Base-by-base conservation (phyloP, 2,888 invertebrate species). In the Campopleginae sp. region DNA sequence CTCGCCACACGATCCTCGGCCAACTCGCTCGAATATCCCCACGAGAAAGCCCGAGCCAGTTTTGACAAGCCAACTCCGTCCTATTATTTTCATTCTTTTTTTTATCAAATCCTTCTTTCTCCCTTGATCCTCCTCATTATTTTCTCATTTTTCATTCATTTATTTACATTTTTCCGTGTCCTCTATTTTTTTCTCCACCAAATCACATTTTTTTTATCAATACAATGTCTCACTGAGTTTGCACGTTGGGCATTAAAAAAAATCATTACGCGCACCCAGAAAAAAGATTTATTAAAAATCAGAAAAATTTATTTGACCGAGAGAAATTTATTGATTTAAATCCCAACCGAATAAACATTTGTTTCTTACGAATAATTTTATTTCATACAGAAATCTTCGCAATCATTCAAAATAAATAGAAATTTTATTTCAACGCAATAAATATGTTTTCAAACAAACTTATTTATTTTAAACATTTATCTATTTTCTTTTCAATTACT, bases 1-100 rank as follows among this genome's bases (percentile, higher is more conserved):
- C 82, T 86, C 80, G 79, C 84, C 85, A 82, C 85, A 82, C 84
- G 86, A 87, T 84, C 84, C 68, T 19, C 68, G 44, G 12, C 44
- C 44, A 42, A 19, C 68, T 14, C 44, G n/a, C 27, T 44, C 66
- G 66, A 42, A 42, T 17, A 63, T 14, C 14, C n/a, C 12, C 27
- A 58, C 38, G 14, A 23, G 38, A 33, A 72, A 51, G 27, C 2
- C 38, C 38, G 38, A 72, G 42, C 46, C n/a, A 46, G 70, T 17
- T 27, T 58, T 58, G 58, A 58, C 51, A 66, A 72, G 17, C 44
- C 19, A 46, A 70, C 58, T 58, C 58, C 14, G 27, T 58, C 58
- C 27, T 58, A 14, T 58, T 27, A 58, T 23, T 27, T 27, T 27
- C 90, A 89, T 85, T 89, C 80, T 82, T 70, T 68, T 65, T 19